phyloP scores from a whole-genome alignment of 35 echinoderm and acorn worm species.

The Amphiura filiformis region DNA sequence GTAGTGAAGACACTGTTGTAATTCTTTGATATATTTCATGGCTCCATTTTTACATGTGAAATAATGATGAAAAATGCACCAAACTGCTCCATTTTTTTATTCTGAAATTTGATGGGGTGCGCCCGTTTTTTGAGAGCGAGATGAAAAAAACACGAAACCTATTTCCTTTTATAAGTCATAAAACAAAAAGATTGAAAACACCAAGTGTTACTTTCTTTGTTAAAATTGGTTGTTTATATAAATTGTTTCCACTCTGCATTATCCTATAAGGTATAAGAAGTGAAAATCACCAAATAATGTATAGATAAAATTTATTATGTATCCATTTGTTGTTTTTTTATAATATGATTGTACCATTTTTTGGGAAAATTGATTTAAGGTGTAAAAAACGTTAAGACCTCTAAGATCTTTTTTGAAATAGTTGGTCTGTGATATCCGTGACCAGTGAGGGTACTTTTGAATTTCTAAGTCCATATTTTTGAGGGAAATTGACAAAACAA shows the following conservation, averaged over 20 bases:
- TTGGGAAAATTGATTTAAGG: neutral
- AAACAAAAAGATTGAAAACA: constrained; percentile 1
- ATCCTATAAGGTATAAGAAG: neutral
- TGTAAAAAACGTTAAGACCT: neutral
- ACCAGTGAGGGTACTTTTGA: neutral
- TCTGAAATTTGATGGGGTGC: neutral
- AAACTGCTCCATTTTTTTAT: neutral
- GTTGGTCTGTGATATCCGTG: neutral
- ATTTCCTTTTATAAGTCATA: neutral
- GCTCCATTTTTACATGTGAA: constrained; percentile 1
- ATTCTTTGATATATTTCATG: neutral
- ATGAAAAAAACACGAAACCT: too few species aligned
- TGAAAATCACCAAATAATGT: constrained; percentile 4
- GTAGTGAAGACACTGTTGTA: neutral
- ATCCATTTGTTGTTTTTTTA: neutral
- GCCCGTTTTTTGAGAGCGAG: too few species aligned
- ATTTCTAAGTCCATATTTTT: neutral
- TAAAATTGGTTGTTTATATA: neutral
- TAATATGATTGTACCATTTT: constrained; percentile 7
- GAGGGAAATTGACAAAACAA: neutral
- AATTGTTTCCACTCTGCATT: neutral
- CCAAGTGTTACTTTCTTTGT: constrained; percentile 11
- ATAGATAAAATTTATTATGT: constrained; percentile 7
- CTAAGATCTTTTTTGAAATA: neutral
- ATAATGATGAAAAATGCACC: neutral